Conservation (phyloP, 2,888 invertebrate genomes). For the Rhaphigaster nebulosa region DNA sequence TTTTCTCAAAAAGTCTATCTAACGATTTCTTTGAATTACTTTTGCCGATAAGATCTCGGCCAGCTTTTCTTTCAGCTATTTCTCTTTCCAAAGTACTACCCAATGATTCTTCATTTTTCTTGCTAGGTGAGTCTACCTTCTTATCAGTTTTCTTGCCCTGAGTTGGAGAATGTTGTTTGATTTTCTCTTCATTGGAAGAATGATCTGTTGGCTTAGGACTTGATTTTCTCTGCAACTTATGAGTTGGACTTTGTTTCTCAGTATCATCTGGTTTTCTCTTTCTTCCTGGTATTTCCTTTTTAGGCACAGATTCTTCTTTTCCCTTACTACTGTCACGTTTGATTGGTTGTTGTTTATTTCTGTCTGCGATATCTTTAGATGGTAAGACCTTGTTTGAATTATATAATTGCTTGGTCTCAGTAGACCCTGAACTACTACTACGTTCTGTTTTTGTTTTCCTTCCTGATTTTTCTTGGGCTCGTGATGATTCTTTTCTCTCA, state of each 20-base stretch:
- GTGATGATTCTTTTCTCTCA: constrained; percentile 82
- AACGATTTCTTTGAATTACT: constrained; percentile 71
- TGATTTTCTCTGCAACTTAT: constrained; percentile 61
- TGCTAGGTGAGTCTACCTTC: constrained; percentile 69
- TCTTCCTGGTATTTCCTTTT: constrained; percentile 66
- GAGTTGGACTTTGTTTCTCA: constrained; percentile 64
- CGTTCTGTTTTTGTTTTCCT: constrained; percentile 64
- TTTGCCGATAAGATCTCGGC: constrained; percentile 69
- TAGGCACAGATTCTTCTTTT: constrained; percentile 55
- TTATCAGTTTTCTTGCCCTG: constrained; percentile 72
- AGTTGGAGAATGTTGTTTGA: constrained; percentile 66
- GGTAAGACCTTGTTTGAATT: constrained; percentile 65
- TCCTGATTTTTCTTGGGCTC: constrained; percentile 68
- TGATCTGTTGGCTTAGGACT: constrained; percentile 56
- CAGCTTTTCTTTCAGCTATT: constrained; percentile 68
- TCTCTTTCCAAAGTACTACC: constrained; percentile 69
- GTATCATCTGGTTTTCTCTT: constrained; percentile 70
- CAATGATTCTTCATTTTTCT: constrained; percentile 65
- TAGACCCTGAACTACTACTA: constrained; percentile 73
- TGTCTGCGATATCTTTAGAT: constrained; percentile 62
- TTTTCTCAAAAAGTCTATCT: constrained; percentile 74
- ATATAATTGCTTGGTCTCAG: constrained; percentile 67
- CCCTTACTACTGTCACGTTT: constrained; percentile 36
- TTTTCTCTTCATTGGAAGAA: constrained; percentile 66
- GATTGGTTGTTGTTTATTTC: constrained; percentile 62